Percentiles rank a stretch among this genome's conserved stretches.
phyloP scores from a whole-genome alignment of 92 coral and sea anemone species.

The Blastomussa wellsi region DNA sequence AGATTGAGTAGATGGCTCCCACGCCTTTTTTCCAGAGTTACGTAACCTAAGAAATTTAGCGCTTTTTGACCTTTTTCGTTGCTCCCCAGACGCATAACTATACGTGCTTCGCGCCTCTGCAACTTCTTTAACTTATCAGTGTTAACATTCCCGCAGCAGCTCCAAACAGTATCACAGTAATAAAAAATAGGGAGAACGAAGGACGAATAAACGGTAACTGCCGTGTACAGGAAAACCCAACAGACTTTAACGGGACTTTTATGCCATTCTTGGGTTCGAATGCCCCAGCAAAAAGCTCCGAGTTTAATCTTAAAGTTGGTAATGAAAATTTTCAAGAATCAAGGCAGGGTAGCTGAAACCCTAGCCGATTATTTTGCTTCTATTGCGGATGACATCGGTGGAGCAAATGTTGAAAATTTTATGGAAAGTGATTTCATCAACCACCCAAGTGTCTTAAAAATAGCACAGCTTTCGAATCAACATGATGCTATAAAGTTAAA shows the following conservation, averaged over 20 bases:
- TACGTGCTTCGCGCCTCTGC: slow-evolving; percentile 13
- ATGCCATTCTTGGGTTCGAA: slow-evolving; percentile 21
- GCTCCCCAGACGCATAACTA: neutral
- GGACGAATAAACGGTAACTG: neutral
- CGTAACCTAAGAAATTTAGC: neutral
- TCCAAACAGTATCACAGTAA: slow-evolving; percentile 9
- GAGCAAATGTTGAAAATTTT: neutral
- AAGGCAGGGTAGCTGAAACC: slow-evolving; percentile 17
- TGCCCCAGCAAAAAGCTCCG: neutral
- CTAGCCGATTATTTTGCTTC: slow-evolving; percentile 11
- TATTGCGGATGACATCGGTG: slow-evolving; percentile 22
- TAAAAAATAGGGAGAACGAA: neutral
- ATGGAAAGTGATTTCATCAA: slow-evolving; percentile 6
- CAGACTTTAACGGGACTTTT: slow-evolving; percentile 27
- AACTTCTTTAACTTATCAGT: slow-evolving; percentile 1
- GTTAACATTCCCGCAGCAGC: slow-evolving; percentile 1
- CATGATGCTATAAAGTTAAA: neutral
- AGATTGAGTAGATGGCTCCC: neutral
- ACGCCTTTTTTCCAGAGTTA: neutral
- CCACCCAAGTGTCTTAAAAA: slow-evolving; percentile 38
- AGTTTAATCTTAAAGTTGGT: slow-evolving; percentile 20
- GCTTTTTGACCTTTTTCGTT: neutral
- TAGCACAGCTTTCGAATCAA: slow-evolving; percentile 11
- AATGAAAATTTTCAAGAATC: neutral
- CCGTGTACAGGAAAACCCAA: slow-evolving; percentile 22